Evolutionary conservation across 2,888 invertebrate genomes (phyloP).

Genomic region (Dromius quadrimaculatus): DNA sequence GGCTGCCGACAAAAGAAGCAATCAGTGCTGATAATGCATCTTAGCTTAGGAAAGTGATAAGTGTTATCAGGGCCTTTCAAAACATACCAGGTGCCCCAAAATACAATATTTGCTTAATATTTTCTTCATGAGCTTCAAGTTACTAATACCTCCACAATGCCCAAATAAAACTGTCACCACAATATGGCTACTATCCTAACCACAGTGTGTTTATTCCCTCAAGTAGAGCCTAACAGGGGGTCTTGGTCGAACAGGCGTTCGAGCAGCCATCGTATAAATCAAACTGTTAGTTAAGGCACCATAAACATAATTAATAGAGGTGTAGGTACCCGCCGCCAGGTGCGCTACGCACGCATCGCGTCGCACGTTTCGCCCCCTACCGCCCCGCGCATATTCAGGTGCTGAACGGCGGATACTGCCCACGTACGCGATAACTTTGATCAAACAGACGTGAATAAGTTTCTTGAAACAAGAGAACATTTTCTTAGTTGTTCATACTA

Average conservation of each 20-base stretch:
- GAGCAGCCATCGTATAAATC: constrained; percentile 41
- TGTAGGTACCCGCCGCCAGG: constrained; percentile 50
- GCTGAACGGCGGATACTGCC: constrained; percentile 11
- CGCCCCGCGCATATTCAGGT: background rate
- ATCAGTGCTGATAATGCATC: constrained; percentile 36
- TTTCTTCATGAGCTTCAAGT: constrained; percentile 23
- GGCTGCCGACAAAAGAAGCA: constrained; percentile 38
- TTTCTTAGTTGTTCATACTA: too few species aligned
- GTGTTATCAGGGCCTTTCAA: constrained; percentile 20
- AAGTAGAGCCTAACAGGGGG: constrained; percentile 22
- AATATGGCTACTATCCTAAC: background rate
- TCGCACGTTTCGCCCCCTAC: constrained; percentile 19
- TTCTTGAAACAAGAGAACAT: too few species aligned
- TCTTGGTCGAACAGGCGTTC: constrained; percentile 15
- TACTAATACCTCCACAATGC: constrained; percentile 23
- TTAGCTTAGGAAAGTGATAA: constrained; percentile 26
- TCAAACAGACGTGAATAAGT: constrained; percentile 1
- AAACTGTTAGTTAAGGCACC: constrained; percentile 48
- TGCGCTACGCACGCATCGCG: constrained; percentile 47
- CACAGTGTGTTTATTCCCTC: constrained; percentile 18
- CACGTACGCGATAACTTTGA: constrained; percentile 17
- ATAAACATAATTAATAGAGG: constrained; percentile 52
- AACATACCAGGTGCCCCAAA: constrained; percentile 20
- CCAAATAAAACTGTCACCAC: constrained; percentile 33
- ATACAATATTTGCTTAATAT: too few species aligned